A percentile compares a stretch with the other conserved stretches of the same genome.
Evolutionary conservation across 2,797 vertebrate species (phyloP).

Genomic region (Paratrypauchen microcephalus): DNA sequence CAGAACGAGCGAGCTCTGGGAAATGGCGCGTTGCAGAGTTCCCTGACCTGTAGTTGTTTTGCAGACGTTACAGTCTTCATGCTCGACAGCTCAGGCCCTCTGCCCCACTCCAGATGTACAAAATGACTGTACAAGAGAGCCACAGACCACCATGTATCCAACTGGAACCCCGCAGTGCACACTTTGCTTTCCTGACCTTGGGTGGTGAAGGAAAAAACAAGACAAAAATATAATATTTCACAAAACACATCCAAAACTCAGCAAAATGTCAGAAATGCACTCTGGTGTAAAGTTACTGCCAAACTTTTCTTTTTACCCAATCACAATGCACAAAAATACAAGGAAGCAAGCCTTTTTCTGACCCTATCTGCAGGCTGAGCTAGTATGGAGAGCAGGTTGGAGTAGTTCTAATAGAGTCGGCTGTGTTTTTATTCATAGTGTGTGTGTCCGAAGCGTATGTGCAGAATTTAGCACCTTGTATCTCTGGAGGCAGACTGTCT

Average conservation of each 20-base stretch:
- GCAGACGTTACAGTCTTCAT: constrained; percentile 15
- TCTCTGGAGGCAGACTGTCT: constrained; percentile 43
- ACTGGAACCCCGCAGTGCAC: neutral
- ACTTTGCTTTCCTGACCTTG: constrained; percentile 16
- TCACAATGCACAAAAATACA: constrained; percentile 16
- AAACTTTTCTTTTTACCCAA: constrained; percentile 9
- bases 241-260: constrained; percentile 18
- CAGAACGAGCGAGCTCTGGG: neutral
- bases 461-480: constrained; percentile 44
- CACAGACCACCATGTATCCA: constrained; percentile 2
- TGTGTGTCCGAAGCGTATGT: constrained; percentile 8
- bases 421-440: constrained; percentile 9
- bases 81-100: neutral
- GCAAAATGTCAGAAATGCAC: constrained; percentile 10
- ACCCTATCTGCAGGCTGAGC: constrained; percentile 10
- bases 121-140: constrained; percentile 4
- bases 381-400: neutral
- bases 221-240: neutral
- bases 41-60: constrained; percentile 18
- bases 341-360: constrained; percentile 19
- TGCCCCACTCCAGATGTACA: constrained; percentile 5
- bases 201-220: constrained; percentile 15
- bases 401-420: constrained; percentile 8
- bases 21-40: constrained; percentile 13
- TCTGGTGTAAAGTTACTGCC: constrained; percentile 11